Base-by-base conservation (phyloP, 2,113 vertebrate species). In the Microtus ochrogaster region DNA sequence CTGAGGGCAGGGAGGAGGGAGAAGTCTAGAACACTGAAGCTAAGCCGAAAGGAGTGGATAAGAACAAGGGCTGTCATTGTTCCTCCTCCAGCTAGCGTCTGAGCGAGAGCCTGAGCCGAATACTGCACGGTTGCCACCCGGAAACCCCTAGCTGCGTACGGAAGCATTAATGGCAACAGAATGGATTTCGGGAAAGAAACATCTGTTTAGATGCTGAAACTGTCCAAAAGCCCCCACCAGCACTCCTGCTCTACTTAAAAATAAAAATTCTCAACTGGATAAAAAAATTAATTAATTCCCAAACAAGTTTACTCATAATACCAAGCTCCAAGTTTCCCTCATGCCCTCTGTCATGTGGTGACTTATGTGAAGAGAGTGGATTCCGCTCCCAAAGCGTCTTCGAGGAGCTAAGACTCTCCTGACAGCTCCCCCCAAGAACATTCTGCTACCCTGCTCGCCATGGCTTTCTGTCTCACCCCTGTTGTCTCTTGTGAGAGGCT, bases 1-100 rank as follows among this genome's bases (percentile, higher is more conserved):
- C 0, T 2, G 72, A 86, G 10, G 76, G n/a, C 28, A 7, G 72
- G 44, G 28, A 1, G 36, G 65, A 4, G 14, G 52, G 78, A 83
- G 41, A 86, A 24, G 58, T 88, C 36, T 88, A 76, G 94, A 92
- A 84, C 68, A 95, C 61, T 96, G 78, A 96, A 86, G 30, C 74
- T 91, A 91, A 89, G 82, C 78, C 86, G 86, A 91, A 95, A 96
- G 88, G 78, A 76, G 39, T 79, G n/a, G 39, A 77, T 65, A 52
- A 89, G 79, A 90, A 73, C 47, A 91, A 93, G 88, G 70, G n/a
- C n/a, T 44, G 79, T 55, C 94, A 95, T 92, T 92, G 94, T 89
- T 83, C 94, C 84, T 95, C 96, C 49, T 84, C 94, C 90, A 91
- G 95, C 73, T 70, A 76, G 68, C 73, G 61, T 94, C 86, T 28